These are phyloP conservation scores for Drosophila prosaltans DNA, from an alignment of 1,140 invertebrate genomes.

Conservation along the genomic window DNA sequence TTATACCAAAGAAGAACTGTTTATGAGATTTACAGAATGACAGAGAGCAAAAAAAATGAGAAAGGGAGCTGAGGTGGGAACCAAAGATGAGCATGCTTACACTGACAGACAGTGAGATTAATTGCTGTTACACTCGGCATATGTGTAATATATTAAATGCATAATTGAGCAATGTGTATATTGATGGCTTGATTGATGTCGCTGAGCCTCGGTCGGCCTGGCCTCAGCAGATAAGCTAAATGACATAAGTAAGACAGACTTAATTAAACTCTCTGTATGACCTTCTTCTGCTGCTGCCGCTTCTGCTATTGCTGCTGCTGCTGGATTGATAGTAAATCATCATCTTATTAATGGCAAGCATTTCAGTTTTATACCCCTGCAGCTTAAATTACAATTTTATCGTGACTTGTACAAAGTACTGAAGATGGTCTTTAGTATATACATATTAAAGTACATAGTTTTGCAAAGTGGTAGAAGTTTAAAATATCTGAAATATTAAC, in stretches of 20 bases:
- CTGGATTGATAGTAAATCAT: slow-evolving; percentile 43
- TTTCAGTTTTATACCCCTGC: neutral
- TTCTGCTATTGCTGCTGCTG: slow-evolving; percentile 4
- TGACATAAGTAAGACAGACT: slow-evolving; percentile 50
- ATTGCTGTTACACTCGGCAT: slow-evolving; percentile 51
- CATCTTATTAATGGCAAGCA: slow-evolving; percentile 16
- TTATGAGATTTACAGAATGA: neutral
- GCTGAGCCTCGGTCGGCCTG: slow-evolving; percentile 17
- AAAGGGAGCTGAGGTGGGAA: neutral
- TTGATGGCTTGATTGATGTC: slow-evolving; percentile 50
- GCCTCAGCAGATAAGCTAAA: slow-evolving; percentile 56
- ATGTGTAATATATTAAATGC: slow-evolving; percentile 56
- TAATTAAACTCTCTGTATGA: slow-evolving; percentile 49
- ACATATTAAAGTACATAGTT: no score
- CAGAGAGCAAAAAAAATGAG: slow-evolving; percentile 20
- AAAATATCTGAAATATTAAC: no score
- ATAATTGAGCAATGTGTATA: slow-evolving; percentile 54
- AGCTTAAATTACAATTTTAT: neutral
- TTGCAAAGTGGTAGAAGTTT: no score
- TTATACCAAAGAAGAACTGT: no score
- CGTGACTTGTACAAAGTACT: neutral
- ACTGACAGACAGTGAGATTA: slow-evolving; percentile 47
- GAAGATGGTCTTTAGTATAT: neutral
- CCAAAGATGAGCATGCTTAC: slow-evolving; percentile 10
- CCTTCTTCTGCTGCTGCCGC: slow-evolving; percentile 47